Evolutionary conservation across 2,888 invertebrate species (phyloP).

Genomic region (Eupsilia transversa): DNA sequence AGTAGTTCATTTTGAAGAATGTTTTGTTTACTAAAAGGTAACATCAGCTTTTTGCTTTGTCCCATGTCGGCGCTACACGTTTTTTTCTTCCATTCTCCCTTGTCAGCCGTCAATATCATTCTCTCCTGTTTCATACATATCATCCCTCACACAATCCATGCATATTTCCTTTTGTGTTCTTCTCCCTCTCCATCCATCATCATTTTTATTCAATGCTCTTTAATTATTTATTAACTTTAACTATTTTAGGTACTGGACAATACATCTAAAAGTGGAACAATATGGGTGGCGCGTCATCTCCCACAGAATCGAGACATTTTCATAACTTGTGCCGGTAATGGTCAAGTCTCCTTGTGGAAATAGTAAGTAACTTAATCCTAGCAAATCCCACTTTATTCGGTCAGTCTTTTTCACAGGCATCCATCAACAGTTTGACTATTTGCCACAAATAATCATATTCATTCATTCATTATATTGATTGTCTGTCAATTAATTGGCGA

Average conservation of each 20-base stretch:
- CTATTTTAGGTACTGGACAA: slow-evolving; percentile 83
- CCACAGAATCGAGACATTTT: slow-evolving; percentile 99
- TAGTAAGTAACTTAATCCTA: slow-evolving; percentile 92
- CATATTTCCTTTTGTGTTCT: not conserved
- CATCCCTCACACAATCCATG: not conserved
- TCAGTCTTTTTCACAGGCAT: not conserved
- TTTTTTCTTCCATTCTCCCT: not conserved
- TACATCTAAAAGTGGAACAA: slow-evolving; percentile 92
- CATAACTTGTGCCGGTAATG: slow-evolving; percentile 96
- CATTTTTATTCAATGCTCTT: not conserved
- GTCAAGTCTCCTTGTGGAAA: slow-evolving; percentile 98
- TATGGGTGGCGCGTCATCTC: slow-evolving; percentile 96
- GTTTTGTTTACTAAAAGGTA: not conserved
- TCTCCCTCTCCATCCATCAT: not conserved
- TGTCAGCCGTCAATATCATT: not conserved
- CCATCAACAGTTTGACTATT: not conserved
- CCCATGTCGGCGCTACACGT: not conserved
- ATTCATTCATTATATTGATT: not conserved
- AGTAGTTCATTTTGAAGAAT: slow-evolving; percentile 48
- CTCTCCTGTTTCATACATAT: not conserved
- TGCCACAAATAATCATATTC: not conserved
- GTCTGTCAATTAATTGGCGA: not conserved
- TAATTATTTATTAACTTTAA: not conserved
- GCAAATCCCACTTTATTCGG: not conserved
- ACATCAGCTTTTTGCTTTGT: not conserved